Conservation (phyloP, 2,797 vertebrate genomes). For the Acipenser transmontanus region DNA sequence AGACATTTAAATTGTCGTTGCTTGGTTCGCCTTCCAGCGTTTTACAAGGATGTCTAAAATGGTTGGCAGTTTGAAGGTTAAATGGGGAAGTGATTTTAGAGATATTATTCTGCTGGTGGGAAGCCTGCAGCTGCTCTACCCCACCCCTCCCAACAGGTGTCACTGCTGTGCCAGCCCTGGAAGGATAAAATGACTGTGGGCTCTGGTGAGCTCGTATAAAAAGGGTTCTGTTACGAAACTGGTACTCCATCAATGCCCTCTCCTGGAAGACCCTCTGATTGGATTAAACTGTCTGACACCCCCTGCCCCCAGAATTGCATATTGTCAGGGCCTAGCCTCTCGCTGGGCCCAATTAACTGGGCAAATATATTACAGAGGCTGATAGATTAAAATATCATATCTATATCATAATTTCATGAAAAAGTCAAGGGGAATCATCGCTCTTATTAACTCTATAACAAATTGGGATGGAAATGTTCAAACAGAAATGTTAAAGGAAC, state of each 20-base stretch:
- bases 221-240: not conserved
- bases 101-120: too few species aligned
- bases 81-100: too few species aligned
- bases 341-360: conserved; percentile 90
- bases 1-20: too few species aligned
- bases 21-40: too few species aligned
- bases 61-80: too few species aligned
- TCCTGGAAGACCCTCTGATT: not conserved
- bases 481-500: conserved; percentile 98
- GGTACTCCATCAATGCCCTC: not conserved
- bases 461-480: conserved; percentile 98
- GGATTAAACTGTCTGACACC: conserved; percentile 8
- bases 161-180: conserved; percentile 9
- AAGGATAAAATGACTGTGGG: conserved; percentile 16
- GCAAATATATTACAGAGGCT: conserved; percentile 95
- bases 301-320: conserved; percentile 3
- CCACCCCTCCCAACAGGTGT: conserved; percentile 15
- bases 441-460: conserved; percentile 98
- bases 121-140: conserved; percentile 1
- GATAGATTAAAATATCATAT: conserved; percentile 99
- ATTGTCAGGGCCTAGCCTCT: conserved; percentile 44
- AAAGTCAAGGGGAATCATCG: conserved; percentile 97
- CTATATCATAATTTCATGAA: conserved; percentile 98
- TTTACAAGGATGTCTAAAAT: too few species aligned
- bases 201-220: not conserved